Evolutionary conservation across 2,797 vertebrate genomes (phyloP).

Genomic region (Pelochelys cantorii): DNA sequence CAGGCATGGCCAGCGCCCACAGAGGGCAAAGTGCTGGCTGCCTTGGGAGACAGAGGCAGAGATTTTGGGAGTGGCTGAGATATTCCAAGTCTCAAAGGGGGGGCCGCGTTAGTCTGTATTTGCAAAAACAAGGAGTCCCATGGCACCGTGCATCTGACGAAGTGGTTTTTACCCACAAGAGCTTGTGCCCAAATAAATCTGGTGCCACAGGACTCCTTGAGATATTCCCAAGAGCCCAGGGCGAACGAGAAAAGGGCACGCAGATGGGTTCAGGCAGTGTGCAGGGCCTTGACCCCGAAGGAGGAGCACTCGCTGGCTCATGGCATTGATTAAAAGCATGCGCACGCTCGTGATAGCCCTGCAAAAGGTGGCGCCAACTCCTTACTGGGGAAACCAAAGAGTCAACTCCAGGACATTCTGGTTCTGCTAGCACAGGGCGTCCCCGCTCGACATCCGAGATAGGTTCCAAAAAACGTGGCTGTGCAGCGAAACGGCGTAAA

Average conservation of each 20-base stretch:
- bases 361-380: neutral
- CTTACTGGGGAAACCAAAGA: neutral
- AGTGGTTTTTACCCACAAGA: no score
- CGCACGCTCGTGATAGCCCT: neutral
- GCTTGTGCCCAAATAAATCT: no score
- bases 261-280: neutral
- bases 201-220: no score
- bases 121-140: no score
- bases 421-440: neutral
- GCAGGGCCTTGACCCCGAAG: neutral
- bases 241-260: neutral
- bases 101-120: no score
- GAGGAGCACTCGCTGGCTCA: neutral
- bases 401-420: neutral
- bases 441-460: no score
- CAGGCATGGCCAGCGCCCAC: neutral
- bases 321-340: neutral
- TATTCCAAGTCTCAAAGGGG: neutral
- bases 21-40: neutral
- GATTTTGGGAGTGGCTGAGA: neutral
- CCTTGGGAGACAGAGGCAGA: neutral
- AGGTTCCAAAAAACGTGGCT: no score
- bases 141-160: no score
- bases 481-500: no score
- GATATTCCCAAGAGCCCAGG: neutral